Percentiles rank a stretch among this genome's conserved stretches.
Evolutionary conservation across 92 coral and sea anemone genomes (phyloP).

Genomic region (Zoanthus solanderi): DNA sequence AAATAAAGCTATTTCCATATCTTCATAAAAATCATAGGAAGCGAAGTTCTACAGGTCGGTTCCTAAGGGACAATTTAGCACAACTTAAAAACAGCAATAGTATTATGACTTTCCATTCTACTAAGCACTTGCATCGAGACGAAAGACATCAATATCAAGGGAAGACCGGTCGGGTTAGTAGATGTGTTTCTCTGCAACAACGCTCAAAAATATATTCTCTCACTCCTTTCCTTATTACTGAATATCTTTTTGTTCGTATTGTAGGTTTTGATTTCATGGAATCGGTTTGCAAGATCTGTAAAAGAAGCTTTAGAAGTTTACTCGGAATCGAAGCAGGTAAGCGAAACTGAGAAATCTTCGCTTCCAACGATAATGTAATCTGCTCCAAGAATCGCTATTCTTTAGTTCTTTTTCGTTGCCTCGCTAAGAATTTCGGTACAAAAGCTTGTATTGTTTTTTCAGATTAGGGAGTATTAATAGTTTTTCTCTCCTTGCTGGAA

Average conservation of each 20-base stretch:
- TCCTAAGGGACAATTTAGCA: not conserved
- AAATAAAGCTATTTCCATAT: not conserved
- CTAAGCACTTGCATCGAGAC: conserved; percentile 57
- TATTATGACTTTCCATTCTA: conserved; percentile 42
- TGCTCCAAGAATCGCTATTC: not conserved
- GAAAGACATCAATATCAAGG: conserved; percentile 83
- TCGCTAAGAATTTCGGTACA: not conserved
- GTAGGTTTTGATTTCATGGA: conserved; percentile 96
- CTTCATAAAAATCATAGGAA: not conserved
- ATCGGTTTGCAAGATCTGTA: conserved; percentile 97
- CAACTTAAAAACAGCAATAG: not conserved
- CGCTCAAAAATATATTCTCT: not conserved
- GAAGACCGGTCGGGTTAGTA: conserved; percentile 97
- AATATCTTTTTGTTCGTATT: conserved; percentile 7
- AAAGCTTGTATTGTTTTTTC: not conserved
- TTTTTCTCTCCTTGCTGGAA: not conserved
- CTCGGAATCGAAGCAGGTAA: conserved; percentile 96
- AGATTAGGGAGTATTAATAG: not conserved
- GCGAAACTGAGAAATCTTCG: not conserved
- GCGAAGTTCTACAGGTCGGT: not conserved
- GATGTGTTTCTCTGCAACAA: not conserved
- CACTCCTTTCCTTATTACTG: not conserved
- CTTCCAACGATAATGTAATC: not conserved
- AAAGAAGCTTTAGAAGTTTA: conserved; percentile 96
- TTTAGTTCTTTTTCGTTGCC: not conserved